These are phyloP conservation scores for Pristis pectinata DNA, from an alignment of 2,797 vertebrate species.

Conservation along the genomic window DNA sequence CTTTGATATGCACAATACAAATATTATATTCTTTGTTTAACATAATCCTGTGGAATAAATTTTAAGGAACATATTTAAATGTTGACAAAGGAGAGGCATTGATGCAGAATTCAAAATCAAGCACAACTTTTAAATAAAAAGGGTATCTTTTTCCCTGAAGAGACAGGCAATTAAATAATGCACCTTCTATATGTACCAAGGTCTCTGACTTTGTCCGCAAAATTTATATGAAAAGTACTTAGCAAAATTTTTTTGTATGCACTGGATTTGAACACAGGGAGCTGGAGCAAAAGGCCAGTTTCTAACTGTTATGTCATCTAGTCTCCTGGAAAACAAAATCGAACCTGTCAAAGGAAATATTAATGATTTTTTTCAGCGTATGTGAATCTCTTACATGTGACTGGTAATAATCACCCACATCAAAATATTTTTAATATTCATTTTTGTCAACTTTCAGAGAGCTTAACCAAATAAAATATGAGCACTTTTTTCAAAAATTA, in stretches of 20 bases:
- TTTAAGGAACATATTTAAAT: neutral
- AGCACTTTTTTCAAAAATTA: neutral
- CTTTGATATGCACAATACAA: neutral
- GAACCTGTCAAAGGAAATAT: neutral
- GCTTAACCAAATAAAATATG: neutral
- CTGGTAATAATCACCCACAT: neutral
- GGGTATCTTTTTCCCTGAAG: neutral
- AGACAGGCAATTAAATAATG: neutral
- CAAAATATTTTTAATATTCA: conserved; percentile 16
- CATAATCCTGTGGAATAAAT: neutral
- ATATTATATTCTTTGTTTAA: neutral
- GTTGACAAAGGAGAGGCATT: neutral
- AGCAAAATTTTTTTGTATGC: neutral
- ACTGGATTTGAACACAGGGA: neutral
- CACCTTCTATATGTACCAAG: neutral
- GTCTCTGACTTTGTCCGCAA: neutral
- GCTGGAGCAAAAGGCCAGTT: neutral
- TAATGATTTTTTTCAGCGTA: neutral
- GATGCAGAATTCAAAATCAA: neutral
- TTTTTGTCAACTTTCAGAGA: neutral
- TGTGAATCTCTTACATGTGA: neutral
- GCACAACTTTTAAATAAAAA: too few relatives aligned
- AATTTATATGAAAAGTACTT: neutral
- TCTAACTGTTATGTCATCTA: neutral
- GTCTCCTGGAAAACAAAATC: neutral